phyloP scores from a whole-genome alignment of 2,888 invertebrate species.

The Cyclophora punctaria region DNA sequence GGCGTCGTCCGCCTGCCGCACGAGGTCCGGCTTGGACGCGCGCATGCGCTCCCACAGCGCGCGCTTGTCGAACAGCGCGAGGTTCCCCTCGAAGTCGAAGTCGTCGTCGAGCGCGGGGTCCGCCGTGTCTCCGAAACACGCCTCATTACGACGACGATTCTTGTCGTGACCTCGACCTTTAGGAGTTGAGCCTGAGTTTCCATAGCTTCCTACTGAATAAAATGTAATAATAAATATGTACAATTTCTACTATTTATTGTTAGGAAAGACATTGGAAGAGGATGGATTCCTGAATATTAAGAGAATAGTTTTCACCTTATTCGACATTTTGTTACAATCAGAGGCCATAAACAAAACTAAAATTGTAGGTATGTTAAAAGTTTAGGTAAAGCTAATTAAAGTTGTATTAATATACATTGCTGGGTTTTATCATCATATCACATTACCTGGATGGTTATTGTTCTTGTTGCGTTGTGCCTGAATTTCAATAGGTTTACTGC shows the following conservation, averaged over 20 bases:
- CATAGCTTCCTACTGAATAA: constrained; percentile 33
- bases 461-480: constrained; percentile 34
- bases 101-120: constrained; percentile 80
- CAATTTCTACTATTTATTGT: no score
- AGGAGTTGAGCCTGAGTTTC: constrained; percentile 37
- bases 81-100: constrained; percentile 96
- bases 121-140: constrained; percentile 85
- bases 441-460: constrained; percentile 33
- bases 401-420: neutral
- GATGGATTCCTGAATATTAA: no score
- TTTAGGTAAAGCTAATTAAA: no score
- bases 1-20: constrained; percentile 50
- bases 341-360: no score
- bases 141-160: constrained; percentile 79
- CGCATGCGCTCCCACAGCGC: constrained; percentile 60
- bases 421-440: neutral
- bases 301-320: no score
- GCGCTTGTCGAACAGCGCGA: constrained; percentile 90
- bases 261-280: no score
- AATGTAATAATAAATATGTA: no score
- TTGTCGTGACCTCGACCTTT: constrained; percentile 31
- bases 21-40: constrained; percentile 48
- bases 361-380: no score
- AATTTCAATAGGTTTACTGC: constrained; percentile 63
- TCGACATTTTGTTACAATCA: no score